A percentile compares a stretch with the other conserved stretches of the same genome.
Evolutionary conservation across 2,888 invertebrate species (phyloP).

Genomic region (Gasteruption jaculator): DNA sequence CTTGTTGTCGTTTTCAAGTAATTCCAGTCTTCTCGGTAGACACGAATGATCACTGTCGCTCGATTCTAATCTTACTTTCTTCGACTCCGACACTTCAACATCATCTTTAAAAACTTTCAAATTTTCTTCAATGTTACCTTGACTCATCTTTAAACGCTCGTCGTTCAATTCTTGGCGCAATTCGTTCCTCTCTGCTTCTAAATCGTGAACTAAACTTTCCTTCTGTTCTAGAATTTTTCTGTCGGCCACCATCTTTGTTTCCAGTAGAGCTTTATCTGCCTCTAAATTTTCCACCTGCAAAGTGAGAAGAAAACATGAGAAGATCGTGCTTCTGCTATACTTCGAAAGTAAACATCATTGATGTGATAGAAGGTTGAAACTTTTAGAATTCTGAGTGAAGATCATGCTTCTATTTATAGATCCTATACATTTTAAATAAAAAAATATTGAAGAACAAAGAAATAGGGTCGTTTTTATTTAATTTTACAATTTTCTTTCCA

Average conservation of each 20-base stretch:
- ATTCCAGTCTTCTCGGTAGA: constrained; percentile 34
- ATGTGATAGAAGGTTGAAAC: too few species aligned
- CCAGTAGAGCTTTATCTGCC: constrained; percentile 33
- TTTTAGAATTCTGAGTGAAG: too few species aligned
- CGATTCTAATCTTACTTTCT: constrained; percentile 44
- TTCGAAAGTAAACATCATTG: neutral
- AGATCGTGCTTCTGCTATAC: constrained; percentile 1
- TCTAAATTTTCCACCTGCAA: constrained; percentile 38
- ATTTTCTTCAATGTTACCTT: constrained; percentile 29
- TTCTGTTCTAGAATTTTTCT: constrained; percentile 28
- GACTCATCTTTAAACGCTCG: constrained; percentile 33
- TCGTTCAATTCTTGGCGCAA: constrained; percentile 34
- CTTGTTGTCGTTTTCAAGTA: constrained; percentile 43
- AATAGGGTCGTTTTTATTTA: too few species aligned
- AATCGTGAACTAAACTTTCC: constrained; percentile 29
- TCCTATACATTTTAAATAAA: too few species aligned
- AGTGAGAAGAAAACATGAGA: too few species aligned
- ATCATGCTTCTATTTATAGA: too few species aligned
- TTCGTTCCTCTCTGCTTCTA: constrained; percentile 30
- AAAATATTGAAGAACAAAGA: neutral
- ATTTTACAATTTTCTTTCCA: too few species aligned
- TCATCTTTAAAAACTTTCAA: constrained; percentile 35
- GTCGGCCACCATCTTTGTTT: constrained; percentile 30
- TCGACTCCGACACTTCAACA: constrained; percentile 43
- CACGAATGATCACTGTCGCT: constrained; percentile 25